Conservation (phyloP, 2,797 vertebrate species). For the Arrhamphus sclerolepis region DNA sequence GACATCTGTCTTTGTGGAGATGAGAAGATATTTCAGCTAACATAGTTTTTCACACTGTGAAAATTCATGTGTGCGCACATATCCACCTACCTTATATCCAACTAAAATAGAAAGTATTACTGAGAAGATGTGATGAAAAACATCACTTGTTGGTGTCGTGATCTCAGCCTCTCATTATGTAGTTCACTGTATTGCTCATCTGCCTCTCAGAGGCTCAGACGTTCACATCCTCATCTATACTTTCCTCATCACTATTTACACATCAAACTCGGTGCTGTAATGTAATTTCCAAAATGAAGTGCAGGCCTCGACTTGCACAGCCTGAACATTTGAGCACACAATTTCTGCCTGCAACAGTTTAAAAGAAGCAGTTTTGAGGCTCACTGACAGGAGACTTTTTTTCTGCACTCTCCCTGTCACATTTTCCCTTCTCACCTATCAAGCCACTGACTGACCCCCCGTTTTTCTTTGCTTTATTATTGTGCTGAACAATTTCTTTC, state of each 20-base stretch:
- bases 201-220: conserved; percentile 3
- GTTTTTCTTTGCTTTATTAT: conserved; percentile 34
- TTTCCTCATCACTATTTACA: conserved; percentile 20
- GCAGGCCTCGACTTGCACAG: background rate
- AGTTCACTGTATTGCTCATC: conserved; percentile 16
- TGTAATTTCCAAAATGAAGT: too few relatives aligned
- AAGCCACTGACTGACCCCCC: conserved; percentile 46
- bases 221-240: conserved; percentile 7
- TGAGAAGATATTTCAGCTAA: background rate
- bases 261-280: conserved; percentile 11
- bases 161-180: conserved; percentile 15
- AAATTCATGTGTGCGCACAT: background rate
- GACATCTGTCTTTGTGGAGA: background rate
- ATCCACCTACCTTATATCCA: background rate
- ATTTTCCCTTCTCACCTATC: conserved; percentile 37
- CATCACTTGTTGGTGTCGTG: conserved; percentile 10
- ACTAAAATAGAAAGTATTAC: conserved; percentile 17
- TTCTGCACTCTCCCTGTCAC: conserved; percentile 20
- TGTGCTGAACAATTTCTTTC: conserved; percentile 6
- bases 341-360: conserved; percentile 37
- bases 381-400: conserved; percentile 23
- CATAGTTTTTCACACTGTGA: background rate
- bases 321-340: conserved; percentile 29
- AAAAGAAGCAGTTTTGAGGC: conserved; percentile 47
- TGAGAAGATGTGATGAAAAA: conserved; percentile 12